These are phyloP conservation scores for Loriculus beryllinus DNA, from an alignment of 2,797 vertebrate genomes.

Conservation along the genomic window DNA sequence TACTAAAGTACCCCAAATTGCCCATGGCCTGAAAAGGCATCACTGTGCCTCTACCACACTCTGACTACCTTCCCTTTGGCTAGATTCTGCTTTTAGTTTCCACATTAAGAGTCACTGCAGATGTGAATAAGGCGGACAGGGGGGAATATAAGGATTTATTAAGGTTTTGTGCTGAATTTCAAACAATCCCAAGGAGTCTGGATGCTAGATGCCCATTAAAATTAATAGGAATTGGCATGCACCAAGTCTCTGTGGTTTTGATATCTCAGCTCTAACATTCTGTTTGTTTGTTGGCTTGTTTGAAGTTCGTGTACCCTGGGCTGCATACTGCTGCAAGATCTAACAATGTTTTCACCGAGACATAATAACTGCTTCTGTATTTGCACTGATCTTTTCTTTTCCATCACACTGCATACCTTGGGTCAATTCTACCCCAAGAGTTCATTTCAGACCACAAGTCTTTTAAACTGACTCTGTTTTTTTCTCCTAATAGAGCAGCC, in stretches of 20 bases:
- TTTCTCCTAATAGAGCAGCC: background rate
- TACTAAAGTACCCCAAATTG: too few species aligned
- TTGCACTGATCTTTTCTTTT: background rate
- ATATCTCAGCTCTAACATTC: slow-evolving; percentile 1
- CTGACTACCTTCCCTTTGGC: background rate
- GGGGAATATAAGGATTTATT: background rate
- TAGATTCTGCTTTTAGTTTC: background rate
- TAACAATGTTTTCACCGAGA: background rate
- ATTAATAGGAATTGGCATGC: slow-evolving; percentile 36
- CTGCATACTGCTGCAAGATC: background rate
- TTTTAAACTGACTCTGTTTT: background rate
- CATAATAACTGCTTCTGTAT: background rate
- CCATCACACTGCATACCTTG: background rate
- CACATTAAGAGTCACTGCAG: background rate
- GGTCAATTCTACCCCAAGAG: background rate
- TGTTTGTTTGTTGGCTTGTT: slow-evolving; percentile 22
- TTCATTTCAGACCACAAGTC: background rate
- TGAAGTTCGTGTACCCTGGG: background rate
- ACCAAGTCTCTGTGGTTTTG: slow-evolving; percentile 6
- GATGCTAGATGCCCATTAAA: slow-evolving; percentile 10
- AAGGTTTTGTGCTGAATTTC: slow-evolving; percentile 16
- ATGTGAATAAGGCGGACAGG: background rate
- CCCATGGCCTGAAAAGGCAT: background rate
- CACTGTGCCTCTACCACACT: background rate
- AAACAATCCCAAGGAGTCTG: background rate